phyloP scores from a whole-genome alignment of 2,113 vertebrate species.

The Isichthys henryi region DNA sequence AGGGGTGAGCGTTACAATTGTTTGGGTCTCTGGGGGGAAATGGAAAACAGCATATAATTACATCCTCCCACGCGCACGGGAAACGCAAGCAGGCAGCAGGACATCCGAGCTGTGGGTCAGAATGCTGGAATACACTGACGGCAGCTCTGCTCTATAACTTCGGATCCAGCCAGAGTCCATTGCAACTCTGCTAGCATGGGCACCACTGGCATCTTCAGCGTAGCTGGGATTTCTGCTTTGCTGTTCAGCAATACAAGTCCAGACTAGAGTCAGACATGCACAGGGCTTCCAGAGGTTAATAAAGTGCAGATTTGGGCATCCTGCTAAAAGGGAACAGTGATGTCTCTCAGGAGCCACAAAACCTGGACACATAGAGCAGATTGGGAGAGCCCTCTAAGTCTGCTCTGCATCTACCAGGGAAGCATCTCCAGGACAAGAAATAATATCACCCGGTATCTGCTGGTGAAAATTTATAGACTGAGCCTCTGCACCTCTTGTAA shows the following conservation, averaged over 20 bases:
- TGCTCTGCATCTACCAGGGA: too few relatives aligned
- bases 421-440: too few relatives aligned
- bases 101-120: background rate
- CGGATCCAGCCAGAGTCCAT: background rate
- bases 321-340: background rate
- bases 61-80: background rate
- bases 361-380: too few relatives aligned
- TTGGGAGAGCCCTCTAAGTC: too few relatives aligned
- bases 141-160: background rate
- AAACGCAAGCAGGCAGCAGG: background rate
- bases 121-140: background rate
- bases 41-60: background rate
- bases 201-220: background rate
- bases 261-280: too few relatives aligned
- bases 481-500: too few relatives aligned
- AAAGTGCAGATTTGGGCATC: background rate
- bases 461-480: too few relatives aligned
- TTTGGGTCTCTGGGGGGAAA: constrained; percentile 71
- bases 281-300: background rate
- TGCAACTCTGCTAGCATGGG: background rate
- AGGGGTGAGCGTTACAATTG: constrained; percentile 90
- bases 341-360: background rate
- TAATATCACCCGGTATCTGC: too few relatives aligned
- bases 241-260: too few relatives aligned
- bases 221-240: background rate